phyloP scores from a whole-genome alignment of 2,888 invertebrate genomes.

The Apodemia duryi region DNA sequence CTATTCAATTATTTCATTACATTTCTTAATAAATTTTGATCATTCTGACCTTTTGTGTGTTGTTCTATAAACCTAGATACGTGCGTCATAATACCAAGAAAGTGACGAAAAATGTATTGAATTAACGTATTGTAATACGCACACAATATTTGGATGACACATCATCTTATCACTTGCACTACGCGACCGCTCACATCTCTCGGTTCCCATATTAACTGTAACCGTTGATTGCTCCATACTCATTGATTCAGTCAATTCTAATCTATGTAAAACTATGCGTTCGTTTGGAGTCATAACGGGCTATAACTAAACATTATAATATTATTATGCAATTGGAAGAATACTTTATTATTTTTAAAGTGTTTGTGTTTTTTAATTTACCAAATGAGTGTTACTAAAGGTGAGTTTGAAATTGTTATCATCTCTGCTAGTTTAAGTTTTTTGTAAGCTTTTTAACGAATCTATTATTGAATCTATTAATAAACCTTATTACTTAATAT shows the following conservation, averaged over 20 bases:
- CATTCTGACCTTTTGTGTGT: too few relatives aligned
- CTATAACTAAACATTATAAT: too few relatives aligned
- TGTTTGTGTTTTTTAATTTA: neutral
- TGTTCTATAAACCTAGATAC: too few relatives aligned
- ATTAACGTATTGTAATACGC: neutral
- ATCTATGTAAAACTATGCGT: too few relatives aligned
- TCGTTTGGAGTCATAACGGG: too few relatives aligned
- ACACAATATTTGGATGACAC: constrained; percentile 10
- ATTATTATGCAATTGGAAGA: too few relatives aligned
- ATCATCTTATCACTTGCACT: constrained; percentile 15
- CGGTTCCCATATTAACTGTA: constrained; percentile 24
- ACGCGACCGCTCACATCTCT: constrained; percentile 21
- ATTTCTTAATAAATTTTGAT: too few relatives aligned
- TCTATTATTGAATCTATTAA: too few relatives aligned
- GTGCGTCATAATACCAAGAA: neutral
- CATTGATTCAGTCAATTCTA: neutral
- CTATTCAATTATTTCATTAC: too few relatives aligned
- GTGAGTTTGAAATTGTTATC: neutral
- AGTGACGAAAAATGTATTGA: neutral
- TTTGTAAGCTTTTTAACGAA: too few relatives aligned
- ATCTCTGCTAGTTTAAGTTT: too few relatives aligned
- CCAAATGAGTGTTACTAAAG: neutral
- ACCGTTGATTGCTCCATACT: constrained; percentile 22
- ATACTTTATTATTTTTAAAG: neutral
- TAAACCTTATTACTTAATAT: too few relatives aligned